These are phyloP conservation scores for Chionomys nivalis DNA, from an alignment of 2,113 vertebrate genomes.

Conservation along the genomic window DNA sequence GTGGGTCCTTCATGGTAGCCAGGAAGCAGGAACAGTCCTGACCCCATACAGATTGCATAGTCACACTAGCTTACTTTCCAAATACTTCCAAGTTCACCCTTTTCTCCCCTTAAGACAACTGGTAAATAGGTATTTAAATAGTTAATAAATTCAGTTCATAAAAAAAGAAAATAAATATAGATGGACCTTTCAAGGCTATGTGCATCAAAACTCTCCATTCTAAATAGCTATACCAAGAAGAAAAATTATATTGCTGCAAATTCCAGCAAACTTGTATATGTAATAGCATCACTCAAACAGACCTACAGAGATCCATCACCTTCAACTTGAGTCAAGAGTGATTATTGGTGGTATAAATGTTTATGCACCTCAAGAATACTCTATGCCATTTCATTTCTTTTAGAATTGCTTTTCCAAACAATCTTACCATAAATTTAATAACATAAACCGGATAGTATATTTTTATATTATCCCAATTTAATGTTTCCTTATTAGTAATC, in stretches of 20 bases:
- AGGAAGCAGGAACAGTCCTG: neutral
- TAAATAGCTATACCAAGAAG: neutral
- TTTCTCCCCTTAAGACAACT: neutral
- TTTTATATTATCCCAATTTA: conserved; percentile 19
- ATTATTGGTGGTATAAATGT: conserved; percentile 46
- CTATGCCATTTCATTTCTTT: conserved; percentile 55
- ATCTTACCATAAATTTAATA: conserved; percentile 23
- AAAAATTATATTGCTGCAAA: neutral
- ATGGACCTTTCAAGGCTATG: neutral
- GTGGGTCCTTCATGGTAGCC: neutral
- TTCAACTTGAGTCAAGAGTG: neutral
- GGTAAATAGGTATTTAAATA: neutral
- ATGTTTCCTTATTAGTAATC: neutral
- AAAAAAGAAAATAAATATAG: neutral
- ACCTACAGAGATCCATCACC: neutral
- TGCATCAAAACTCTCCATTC: neutral
- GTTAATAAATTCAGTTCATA: neutral
- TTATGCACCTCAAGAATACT: conserved; percentile 46
- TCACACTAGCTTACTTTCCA: neutral
- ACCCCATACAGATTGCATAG: neutral
- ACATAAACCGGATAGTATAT: neutral
- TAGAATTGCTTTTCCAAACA: conserved; percentile 44
- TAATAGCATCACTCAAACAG: neutral
- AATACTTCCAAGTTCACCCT: neutral
- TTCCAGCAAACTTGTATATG: neutral